Evolutionary conservation across 1,140 invertebrate species (phyloP).

Genomic region (Diabrotica undecimpunctata): DNA sequence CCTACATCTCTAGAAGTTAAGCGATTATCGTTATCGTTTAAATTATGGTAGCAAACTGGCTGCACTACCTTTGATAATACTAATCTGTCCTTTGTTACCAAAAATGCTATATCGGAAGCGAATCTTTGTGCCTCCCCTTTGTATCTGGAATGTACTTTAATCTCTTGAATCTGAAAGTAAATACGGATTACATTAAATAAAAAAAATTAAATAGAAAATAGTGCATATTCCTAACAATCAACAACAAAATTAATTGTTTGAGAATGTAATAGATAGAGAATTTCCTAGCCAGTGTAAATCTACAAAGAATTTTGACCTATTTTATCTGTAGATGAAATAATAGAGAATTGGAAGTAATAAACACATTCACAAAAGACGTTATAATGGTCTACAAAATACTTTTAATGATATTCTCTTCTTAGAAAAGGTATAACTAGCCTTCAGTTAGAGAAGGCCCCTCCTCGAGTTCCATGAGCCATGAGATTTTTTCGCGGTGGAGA

Average conservation of each 20-base stretch:
- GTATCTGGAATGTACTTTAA: slow-evolving; percentile 19
- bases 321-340: too few species aligned
- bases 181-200: neutral
- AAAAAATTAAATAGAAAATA: neutral
- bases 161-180: slow-evolving; percentile 29
- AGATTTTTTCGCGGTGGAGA: too few species aligned
- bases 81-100: slow-evolving; percentile 9
- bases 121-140: slow-evolving; percentile 8
- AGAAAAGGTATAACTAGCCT: too few species aligned
- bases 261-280: neutral
- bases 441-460: too few species aligned
- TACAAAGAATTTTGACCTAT: too few species aligned
- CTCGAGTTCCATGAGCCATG: too few species aligned
- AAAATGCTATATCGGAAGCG: slow-evolving; percentile 14
- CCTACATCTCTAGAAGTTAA: neutral
- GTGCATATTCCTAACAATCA: neutral
- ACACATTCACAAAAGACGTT: too few species aligned
- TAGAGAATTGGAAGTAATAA: too few species aligned
- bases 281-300: neutral
- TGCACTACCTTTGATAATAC: slow-evolving; percentile 18
- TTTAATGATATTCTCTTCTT: too few species aligned
- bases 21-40: slow-evolving; percentile 5
- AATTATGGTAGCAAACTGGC: slow-evolving; percentile 15
- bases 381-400: too few species aligned
- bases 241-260: neutral